A percentile compares a stretch with the other conserved stretches of the same genome.
Conservation (phyloP, 2,797 vertebrate genomes). For the Enteromius paludinosus region DNA sequence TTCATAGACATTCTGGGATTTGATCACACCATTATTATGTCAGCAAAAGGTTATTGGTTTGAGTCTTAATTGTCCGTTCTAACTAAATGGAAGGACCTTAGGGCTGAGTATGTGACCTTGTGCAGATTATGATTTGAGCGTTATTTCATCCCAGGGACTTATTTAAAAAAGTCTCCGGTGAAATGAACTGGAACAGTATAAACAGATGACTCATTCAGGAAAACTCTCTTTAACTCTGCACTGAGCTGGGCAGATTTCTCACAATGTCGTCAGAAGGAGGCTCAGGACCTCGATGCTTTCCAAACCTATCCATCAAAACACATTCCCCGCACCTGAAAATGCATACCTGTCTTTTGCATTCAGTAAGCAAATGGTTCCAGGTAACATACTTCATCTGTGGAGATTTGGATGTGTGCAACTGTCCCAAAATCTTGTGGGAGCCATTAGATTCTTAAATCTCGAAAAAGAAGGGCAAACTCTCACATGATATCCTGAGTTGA, state of each 20-base stretch:
- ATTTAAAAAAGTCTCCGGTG: conserved; percentile 56
- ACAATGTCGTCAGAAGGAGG: conserved; percentile 24
- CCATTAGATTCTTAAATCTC: neutral
- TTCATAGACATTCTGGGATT: conserved; percentile 41
- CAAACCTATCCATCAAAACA: conserved; percentile 47
- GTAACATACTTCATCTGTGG: neutral
- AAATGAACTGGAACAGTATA: conserved; percentile 61
- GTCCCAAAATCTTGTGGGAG: neutral
- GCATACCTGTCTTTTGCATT: neutral
- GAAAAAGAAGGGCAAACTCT: neutral
- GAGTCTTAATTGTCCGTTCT: conserved; percentile 46
- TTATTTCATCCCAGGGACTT: conserved; percentile 54
- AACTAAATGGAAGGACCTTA: conserved; percentile 35
- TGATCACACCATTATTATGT: conserved; percentile 45
- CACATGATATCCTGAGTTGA: neutral
- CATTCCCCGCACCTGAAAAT: neutral
- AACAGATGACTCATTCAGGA: conserved; percentile 62
- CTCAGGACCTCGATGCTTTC: neutral
- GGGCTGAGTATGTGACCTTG: conserved; percentile 37
- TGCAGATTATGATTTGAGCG: conserved; percentile 44
- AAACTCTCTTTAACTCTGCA: conserved; percentile 58
- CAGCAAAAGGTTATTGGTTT: conserved; percentile 41
- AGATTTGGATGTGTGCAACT: neutral
- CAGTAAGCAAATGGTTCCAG: neutral
- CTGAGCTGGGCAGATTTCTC: conserved; percentile 46